A percentile compares a stretch with the other conserved stretches of the same genome.
Evolutionary conservation across 35 echinoderm and acorn worm species (phyloP).

Genomic region (Amphiura filiformis): DNA sequence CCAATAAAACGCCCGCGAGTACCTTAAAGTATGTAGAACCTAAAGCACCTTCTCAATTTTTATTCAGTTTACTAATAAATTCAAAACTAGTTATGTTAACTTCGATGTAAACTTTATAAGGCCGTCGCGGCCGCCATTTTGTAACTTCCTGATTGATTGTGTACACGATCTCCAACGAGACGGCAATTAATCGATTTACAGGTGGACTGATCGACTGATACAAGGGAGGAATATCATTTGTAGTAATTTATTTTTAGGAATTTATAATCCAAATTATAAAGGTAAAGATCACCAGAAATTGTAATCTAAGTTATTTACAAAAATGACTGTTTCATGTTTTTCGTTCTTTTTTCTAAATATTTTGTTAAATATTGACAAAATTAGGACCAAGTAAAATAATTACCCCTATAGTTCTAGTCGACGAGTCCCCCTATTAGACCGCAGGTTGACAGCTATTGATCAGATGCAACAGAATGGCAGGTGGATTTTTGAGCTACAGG

Average conservation of each 20-base stretch:
- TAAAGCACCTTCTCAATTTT: background rate
- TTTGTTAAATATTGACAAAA: background rate
- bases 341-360: background rate
- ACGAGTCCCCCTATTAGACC: background rate
- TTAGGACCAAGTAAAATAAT: background rate
- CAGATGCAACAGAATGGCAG: background rate
- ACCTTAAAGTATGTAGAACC: background rate
- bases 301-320: no score
- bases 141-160: background rate
- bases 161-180: conserved; percentile 6
- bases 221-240: background rate
- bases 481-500: background rate
- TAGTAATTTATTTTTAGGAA: background rate
- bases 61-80: background rate
- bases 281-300: background rate
- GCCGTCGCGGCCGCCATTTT: background rate
- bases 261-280: background rate
- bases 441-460: background rate
- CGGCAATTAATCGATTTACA: background rate
- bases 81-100: background rate
- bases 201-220: background rate
- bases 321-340: no score
- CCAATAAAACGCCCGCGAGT: background rate
- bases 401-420: background rate
- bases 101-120: background rate